Base-by-base conservation (phyloP, 2,113 vertebrate species). In the Panthera uncia region DNA sequence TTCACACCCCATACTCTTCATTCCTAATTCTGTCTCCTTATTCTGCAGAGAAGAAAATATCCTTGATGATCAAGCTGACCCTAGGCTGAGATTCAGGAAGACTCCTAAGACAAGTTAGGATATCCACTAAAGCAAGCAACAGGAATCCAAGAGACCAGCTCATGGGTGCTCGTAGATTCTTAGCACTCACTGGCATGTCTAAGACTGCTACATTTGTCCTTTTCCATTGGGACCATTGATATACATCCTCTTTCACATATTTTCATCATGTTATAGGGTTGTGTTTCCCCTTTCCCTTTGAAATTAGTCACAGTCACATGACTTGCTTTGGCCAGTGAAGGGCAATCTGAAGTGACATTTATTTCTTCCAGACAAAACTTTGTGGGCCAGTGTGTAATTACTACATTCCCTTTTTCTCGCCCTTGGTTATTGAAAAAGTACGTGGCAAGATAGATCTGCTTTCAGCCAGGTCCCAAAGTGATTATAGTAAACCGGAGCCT, bases 281-380 rank as follows among this genome's bases (percentile, higher is more conserved):
- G 31, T 25, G 36, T 41, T 89, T 86, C 23, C 5, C n/a, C 73
- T 4, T 31, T 82, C 3, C 8, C 21, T 41, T 92, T 95, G 57
- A 94, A 93, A 86, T 82, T 71, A 92, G 18, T 50, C 73, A 89
- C n/a, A 65, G 55, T 93, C 36, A 95, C 5, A 15, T 89, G 74
- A 91, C 41, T 48, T 89, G 21, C 74, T 91, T 91, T 74, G 83
- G 38, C n/a, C 52, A 29, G 4, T 41, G 50, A 86, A 94, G 92
- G 14, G 11, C 52, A 76, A 91, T 61, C 25, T 33, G 21, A 93
- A 91, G n/a, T 93, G 68, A 41, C 66, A 91, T 88, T 36, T 69
- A 73, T 69, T 81, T 85, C 55, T 95, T 83, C 91, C 41, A 92
- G 45, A 94, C n/a, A 86, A 76, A 93, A 31, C 7, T 57, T 90